Conservation (phyloP, 2,888 invertebrate genomes). For the Pandemis heparana region DNA sequence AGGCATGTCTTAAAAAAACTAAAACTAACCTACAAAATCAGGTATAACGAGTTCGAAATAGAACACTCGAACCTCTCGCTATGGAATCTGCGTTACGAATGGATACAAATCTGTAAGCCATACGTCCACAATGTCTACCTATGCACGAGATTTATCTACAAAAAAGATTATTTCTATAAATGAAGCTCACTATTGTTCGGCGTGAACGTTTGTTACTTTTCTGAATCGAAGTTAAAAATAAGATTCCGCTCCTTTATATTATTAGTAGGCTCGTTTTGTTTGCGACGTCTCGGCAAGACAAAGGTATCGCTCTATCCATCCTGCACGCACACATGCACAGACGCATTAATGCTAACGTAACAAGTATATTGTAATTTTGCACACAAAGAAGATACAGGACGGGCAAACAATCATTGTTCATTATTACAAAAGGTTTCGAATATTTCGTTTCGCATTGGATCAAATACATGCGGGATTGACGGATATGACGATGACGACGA, state of each 20-base stretch:
- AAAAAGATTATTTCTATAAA: constrained; percentile 85
- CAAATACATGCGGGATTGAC: constrained; percentile 79
- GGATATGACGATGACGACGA: constrained; percentile 68
- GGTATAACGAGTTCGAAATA: constrained; percentile 24
- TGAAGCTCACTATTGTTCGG: constrained; percentile 82
- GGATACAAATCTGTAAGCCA: constrained; percentile 70
- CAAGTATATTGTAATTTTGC: constrained; percentile 85
- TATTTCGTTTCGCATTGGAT: constrained; percentile 84
- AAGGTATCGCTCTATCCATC: constrained; percentile 83
- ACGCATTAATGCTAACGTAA: constrained; percentile 79
- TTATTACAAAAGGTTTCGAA: constrained; percentile 85
- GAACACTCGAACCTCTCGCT: constrained; percentile 69
- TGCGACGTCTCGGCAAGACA: constrained; percentile 84
- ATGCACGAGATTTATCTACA: constrained; percentile 83
- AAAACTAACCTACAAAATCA: constrained; percentile 22
- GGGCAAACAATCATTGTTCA: constrained; percentile 86
- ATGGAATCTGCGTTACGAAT: constrained; percentile 70
- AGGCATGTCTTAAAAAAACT: constrained; percentile 47
- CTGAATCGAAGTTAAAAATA: constrained; percentile 85
- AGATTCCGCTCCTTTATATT: constrained; percentile 85
- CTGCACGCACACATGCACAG: constrained; percentile 77
- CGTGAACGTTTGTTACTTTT: constrained; percentile 81
- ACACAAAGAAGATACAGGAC: constrained; percentile 84
- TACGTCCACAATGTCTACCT: constrained; percentile 75
- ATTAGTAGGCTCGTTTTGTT: constrained; percentile 84